These are phyloP conservation scores for Polypterus senegalus DNA, from an alignment of 2,113 vertebrate genomes.

Conservation along the genomic window DNA sequence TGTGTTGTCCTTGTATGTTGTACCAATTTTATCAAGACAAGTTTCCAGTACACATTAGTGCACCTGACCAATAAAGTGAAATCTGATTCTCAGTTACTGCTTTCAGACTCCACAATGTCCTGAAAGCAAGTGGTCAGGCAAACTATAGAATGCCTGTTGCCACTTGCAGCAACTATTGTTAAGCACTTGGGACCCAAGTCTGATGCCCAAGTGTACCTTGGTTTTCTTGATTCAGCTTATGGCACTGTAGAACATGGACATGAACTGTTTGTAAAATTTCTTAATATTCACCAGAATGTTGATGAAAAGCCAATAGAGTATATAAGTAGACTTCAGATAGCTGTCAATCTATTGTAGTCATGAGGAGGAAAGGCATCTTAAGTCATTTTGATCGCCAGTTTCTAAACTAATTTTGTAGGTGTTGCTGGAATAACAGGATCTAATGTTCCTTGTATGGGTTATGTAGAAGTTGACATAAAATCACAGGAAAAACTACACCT, in stretches of 20 bases:
- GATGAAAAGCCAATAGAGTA: constrained; percentile 27
- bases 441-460: background rate
- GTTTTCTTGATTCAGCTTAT: constrained; percentile 21
- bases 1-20: no score
- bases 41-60: no score
- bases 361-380: constrained; percentile 30
- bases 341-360: constrained; percentile 10
- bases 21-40: no score
- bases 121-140: constrained; percentile 7
- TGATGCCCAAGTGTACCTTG: constrained; percentile 38
- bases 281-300: constrained; percentile 19
- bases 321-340: constrained; percentile 29
- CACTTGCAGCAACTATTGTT: constrained; percentile 32
- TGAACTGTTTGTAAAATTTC: constrained; percentile 8
- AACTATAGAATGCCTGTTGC: constrained; percentile 16
- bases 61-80: no score
- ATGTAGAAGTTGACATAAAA: background rate
- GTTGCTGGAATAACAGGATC: constrained; percentile 15
- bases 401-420: constrained; percentile 10
- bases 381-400: constrained; percentile 5
- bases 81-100: background rate
- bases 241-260: constrained; percentile 10
- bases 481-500: background rate
- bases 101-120: constrained; percentile 12
- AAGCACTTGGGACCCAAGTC: constrained; percentile 35